Conservation (phyloP, 64 coral and sea anemone genomes). For the Montipora sp. region DNA sequence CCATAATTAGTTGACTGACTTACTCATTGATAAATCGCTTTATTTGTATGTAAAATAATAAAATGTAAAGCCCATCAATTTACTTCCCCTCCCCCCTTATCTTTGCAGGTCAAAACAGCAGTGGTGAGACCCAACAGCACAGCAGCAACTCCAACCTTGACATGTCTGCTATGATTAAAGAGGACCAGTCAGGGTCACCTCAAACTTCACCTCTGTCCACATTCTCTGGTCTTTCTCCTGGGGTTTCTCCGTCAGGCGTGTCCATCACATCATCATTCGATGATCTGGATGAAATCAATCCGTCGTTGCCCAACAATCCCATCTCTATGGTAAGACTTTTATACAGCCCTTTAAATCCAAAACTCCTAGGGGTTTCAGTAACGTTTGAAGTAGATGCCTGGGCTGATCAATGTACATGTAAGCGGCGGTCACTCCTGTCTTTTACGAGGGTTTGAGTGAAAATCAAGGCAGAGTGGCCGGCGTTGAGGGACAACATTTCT, state of each 20-base stretch:
- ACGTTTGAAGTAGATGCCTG: too few relatives aligned
- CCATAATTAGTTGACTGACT: background rate
- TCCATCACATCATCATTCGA: slow-evolving; percentile 92
- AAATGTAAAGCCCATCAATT: too few relatives aligned
- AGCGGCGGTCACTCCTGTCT: too few relatives aligned
- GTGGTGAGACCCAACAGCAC: slow-evolving; percentile 7
- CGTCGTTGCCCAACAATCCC: slow-evolving; percentile 58
- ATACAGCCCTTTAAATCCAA: too few relatives aligned
- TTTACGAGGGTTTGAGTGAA: too few relatives aligned
- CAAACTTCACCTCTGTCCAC: slow-evolving; percentile 69
- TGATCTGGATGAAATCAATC: slow-evolving; percentile 79
- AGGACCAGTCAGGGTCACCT: slow-evolving; percentile 24
- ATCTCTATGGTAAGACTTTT: slow-evolving; percentile 46
- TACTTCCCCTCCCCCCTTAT: background rate
- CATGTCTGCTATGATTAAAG: slow-evolving; percentile 29
- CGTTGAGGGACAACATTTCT: too few relatives aligned
- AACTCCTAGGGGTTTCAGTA: background rate
- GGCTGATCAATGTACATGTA: too few relatives aligned
- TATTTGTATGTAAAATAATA: too few relatives aligned
- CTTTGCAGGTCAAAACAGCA: slow-evolving; percentile 27
- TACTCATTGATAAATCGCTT: background rate
- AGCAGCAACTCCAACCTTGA: slow-evolving; percentile 32
- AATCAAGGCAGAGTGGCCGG: too few relatives aligned
- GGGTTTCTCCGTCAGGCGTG: slow-evolving; percentile 58
- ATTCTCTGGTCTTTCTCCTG: slow-evolving; percentile 81